Base-by-base conservation (phyloP, 2,797 vertebrate genomes). In the Syncerus caffer region DNA sequence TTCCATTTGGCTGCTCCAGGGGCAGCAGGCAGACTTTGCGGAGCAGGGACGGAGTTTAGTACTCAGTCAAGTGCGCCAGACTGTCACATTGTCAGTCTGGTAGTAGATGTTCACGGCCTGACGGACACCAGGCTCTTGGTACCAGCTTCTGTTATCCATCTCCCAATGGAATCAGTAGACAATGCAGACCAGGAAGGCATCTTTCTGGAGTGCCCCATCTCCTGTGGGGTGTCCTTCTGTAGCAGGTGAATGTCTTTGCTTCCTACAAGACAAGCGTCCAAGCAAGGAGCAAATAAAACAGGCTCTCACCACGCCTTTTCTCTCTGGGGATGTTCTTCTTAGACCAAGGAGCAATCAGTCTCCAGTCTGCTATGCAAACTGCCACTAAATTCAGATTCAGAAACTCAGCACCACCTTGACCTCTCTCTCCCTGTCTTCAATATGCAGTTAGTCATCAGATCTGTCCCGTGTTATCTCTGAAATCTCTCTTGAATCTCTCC, bases 51-150 rank as follows among this genome's bases (percentile, higher is more conserved):
- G 6, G 42, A 64, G 67, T 31, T 10, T 17, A 21, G 38, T 19
- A 29, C 3, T 67, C 71, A 0, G 47, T 95, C 92, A 67, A 3
- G 62, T 83, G 62, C 16, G 27, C 80, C 60, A 95, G 62, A 7
- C 95, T 71, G 58, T 96, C 15, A 21, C 60, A 10, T 15, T 89
- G 38, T 89, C 64, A 13, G 93, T 90, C 82, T 97, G 93, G 92
- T 67, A 17, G 10, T 82, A 67, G 42, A 6, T 17, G 85, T 91
- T 50, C 85, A 93, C 80, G 94, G 50, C 47, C 50, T 6, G 47
- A 23, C 12, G 82, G 90, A 50, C 34, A 6, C 2, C 51, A 74
- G 51, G 42, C 78, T 96, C 0, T 27, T 74, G 15, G 60, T 97
- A 74, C 45, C n/a, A 64, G 21, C 50, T 96, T 94, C 64, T 89